Base-by-base conservation (phyloP, 2,113 vertebrate genomes). In the Junco hyemalis region DNA sequence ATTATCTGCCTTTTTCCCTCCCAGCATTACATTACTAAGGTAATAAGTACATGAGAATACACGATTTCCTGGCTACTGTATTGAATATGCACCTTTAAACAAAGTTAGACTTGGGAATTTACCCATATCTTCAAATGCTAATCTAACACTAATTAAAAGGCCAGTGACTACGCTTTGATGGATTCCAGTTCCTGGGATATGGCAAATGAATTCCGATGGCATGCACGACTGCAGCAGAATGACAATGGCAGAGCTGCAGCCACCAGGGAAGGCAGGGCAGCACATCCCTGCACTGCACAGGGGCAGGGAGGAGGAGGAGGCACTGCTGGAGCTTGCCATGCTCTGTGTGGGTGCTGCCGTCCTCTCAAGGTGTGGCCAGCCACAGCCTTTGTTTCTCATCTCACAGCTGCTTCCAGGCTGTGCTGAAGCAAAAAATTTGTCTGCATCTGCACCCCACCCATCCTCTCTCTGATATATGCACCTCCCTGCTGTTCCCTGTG, bases 111-210 rank as follows among this genome's bases (percentile, higher is more conserved):
- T 95, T 86, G 92, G 93, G 96, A 97, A 96, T 96, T 96, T 96
- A 96, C 82, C 86, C 93, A 0, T 93, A 95, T 96, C 95, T 95
- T 95, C 91, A 95, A 96, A 93, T 94, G 92, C 86, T 97, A 97
- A 97, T 95, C 95, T 97, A 96, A 92, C 94, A 84, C 56, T 93
- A 96, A 96, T 97, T 95, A 96, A 97, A 96, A 95, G 92, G 87
- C 81, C 92, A 36, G 93, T 61, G 94, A 94, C 31, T 53, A 78
- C 0, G 85, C 94, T 95, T 95, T 95, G 94, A 94, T 92, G 94
- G 96, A 84, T 95, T 96, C 72, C 17, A 78, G 88, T 83, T 91
- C 57, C 54, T 9, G 94, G 91, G 89, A 95, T 88, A 95, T 94
- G 92, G 93, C 92, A 88, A 83, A 93, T 78, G 91, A 95, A 96